Evolutionary conservation across 2,113 vertebrate genomes (phyloP).

Genomic region (Phylloscopus whistleri): DNA sequence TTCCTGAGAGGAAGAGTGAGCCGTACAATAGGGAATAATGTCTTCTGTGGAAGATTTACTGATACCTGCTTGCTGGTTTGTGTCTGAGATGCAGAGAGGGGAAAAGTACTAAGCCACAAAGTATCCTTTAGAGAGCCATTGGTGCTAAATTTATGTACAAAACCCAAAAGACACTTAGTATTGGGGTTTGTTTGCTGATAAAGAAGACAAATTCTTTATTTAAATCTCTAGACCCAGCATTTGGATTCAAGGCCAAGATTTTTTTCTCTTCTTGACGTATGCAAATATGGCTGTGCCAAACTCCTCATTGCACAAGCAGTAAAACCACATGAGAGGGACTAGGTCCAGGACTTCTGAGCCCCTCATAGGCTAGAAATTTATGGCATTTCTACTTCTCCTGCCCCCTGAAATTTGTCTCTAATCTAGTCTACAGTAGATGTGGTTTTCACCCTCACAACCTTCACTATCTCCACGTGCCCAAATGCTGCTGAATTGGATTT

Average conservation of each 20-base stretch:
- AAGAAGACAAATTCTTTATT: background rate
- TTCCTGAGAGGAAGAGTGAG: background rate
- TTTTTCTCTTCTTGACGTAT: background rate
- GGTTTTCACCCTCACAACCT: background rate
- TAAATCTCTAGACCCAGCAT: background rate
- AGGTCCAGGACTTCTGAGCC: background rate
- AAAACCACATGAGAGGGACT: background rate
- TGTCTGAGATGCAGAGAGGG: background rate
- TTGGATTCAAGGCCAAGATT: background rate
- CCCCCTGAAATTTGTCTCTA: background rate
- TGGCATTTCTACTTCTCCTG: background rate
- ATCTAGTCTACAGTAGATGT: background rate
- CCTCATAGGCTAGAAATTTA: background rate
- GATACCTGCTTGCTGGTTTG: background rate
- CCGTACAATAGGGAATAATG: background rate
- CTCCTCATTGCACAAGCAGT: background rate
- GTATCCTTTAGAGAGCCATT: background rate
- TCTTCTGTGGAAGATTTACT: background rate
- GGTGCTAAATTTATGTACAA: background rate
- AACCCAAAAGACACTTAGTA: background rate
- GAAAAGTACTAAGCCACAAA: background rate
- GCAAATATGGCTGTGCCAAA: background rate
- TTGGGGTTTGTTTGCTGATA: background rate
- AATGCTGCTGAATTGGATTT: background rate
- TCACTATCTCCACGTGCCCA: background rate